phyloP scores from a whole-genome alignment of 2,113 vertebrate genomes.

The Fregata magnificens region DNA sequence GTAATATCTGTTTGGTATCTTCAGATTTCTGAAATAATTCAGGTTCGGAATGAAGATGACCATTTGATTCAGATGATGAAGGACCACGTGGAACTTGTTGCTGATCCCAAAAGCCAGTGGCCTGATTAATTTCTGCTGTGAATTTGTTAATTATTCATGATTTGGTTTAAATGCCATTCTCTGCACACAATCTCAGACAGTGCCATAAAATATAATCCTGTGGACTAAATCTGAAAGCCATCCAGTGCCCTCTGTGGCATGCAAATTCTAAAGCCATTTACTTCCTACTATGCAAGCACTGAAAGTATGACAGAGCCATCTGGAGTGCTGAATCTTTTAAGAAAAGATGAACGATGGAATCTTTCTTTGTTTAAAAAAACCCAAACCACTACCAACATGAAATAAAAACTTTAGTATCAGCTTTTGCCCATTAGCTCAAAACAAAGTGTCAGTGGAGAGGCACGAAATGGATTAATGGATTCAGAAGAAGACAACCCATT shows the following conservation, averaged over 20 bases:
- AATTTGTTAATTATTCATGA: neutral
- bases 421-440: neutral
- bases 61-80: neutral
- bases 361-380: neutral
- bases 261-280: neutral
- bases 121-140: neutral
- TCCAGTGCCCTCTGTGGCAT: neutral
- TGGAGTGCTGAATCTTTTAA: neutral
- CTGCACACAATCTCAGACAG: neutral
- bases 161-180: neutral
- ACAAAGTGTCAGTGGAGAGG: neutral
- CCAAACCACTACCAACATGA: neutral
- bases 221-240: neutral
- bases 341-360: neutral
- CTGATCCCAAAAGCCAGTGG: neutral
- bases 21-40: neutral
- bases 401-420: neutral
- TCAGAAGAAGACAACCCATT: neutral
- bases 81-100: neutral
- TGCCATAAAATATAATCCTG: neutral
- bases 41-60: neutral
- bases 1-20: neutral
- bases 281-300: neutral
- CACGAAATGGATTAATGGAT: neutral
- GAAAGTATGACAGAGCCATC: neutral